phyloP scores from a whole-genome alignment of 2,797 vertebrate species.

The Halcyon leucocephala region DNA sequence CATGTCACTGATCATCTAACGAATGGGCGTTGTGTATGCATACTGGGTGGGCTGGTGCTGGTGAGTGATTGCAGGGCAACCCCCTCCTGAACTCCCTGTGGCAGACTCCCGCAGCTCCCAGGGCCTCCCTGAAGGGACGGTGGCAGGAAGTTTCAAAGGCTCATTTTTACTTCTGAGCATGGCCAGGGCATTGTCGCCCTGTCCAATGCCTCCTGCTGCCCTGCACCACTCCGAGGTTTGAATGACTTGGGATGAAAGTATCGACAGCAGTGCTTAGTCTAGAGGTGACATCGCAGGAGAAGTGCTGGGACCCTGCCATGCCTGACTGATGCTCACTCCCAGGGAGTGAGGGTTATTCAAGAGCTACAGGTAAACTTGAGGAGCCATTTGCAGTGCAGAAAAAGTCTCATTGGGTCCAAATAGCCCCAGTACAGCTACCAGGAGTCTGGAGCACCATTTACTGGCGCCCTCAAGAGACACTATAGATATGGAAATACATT shows the following conservation, averaged over 20 bases:
- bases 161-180: neutral
- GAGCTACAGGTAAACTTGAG: neutral
- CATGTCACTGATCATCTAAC: rapidly evolving
- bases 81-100: neutral
- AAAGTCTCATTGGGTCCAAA: rapidly evolving
- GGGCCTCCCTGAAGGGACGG: neutral
- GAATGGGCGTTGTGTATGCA: rapidly evolving
- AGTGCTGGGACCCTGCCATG: neutral
- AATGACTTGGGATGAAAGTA: neutral
- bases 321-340: neutral
- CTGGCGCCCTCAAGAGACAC: neutral
- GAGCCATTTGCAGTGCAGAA: neutral
- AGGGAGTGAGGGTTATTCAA: neutral
- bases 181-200: neutral
- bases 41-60: neutral
- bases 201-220: neutral
- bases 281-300: neutral
- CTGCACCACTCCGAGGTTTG: neutral
- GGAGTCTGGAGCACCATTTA: neutral
- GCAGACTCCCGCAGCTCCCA: neutral
- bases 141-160: neutral
- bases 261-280: neutral
- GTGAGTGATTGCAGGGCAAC: rapidly evolving
- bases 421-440: rapidly evolving
- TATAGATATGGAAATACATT: neutral